phyloP scores from a whole-genome alignment of 2,888 invertebrate genomes.

The Axea sp. region DNA sequence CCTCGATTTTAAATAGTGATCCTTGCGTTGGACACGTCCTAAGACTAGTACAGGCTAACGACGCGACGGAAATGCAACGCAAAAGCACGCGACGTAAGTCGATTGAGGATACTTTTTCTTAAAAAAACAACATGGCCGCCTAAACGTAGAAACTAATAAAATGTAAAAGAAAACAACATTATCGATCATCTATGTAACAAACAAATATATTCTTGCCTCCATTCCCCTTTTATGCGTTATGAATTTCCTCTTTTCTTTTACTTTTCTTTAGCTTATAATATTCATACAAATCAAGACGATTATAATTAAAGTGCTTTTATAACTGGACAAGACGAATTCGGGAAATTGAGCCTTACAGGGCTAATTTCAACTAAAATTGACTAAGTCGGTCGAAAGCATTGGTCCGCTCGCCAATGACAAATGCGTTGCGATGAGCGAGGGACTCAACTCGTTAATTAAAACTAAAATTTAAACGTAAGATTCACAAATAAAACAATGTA shows the following conservation, averaged over 20 bases:
- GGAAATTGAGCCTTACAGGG: constrained; percentile 53
- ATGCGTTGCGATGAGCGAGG: constrained; percentile 8
- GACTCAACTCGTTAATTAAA: constrained; percentile 30
- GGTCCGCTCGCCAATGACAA: not conserved
- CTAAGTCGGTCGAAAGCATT: constrained; percentile 47
- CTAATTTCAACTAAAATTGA: constrained; percentile 61
- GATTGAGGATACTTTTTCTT: constrained; percentile 69
- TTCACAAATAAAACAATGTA: constrained; percentile 31
- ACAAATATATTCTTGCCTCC: constrained; percentile 76
- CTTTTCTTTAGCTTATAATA: constrained; percentile 56
- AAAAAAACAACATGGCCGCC: constrained; percentile 77
- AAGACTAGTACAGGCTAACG: constrained; percentile 31
- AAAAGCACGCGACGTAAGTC: constrained; percentile 14
- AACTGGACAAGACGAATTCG: constrained; percentile 51
- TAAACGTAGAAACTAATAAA: constrained; percentile 79
- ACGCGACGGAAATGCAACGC: not conserved
- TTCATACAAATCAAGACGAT: constrained; percentile 26
- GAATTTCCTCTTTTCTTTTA: constrained; percentile 52
- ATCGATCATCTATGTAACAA: constrained; percentile 79
- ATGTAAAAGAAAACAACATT: constrained; percentile 78
- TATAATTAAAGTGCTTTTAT: constrained; percentile 3
- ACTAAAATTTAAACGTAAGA: constrained; percentile 50
- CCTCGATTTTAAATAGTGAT: constrained; percentile 9
- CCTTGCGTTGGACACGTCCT: constrained; percentile 2
- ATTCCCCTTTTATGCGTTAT: constrained; percentile 56